Evolutionary conservation across 2,888 invertebrate genomes (phyloP).

Genomic region (Chalcis sispes): DNA sequence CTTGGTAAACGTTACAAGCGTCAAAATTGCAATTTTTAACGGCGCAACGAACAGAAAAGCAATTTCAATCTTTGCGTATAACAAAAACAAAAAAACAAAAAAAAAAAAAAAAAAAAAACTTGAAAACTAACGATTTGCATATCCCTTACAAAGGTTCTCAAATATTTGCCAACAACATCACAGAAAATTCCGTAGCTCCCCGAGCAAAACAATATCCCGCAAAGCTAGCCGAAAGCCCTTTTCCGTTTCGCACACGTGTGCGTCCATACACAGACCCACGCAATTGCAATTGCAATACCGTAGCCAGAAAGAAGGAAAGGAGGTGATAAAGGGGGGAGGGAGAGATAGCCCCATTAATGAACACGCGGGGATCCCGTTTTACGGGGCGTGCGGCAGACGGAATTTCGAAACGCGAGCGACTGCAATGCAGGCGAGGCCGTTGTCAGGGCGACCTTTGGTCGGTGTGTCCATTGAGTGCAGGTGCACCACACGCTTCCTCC

Average conservation of each 20-base stretch:
- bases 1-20: too few species aligned
- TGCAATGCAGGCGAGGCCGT: conserved; percentile 75
- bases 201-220: not conserved
- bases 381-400: conserved; percentile 1
- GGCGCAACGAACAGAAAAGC: too few species aligned
- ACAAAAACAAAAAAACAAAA: too few species aligned
- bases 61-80: too few species aligned
- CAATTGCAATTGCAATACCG: not conserved
- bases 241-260: not conserved
- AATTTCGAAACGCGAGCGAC: conserved; percentile 59
- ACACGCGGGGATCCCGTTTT: conserved; percentile 22
- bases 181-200: too few species aligned
- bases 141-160: not conserved
- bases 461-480: conserved; percentile 54
- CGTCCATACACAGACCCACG: too few species aligned
- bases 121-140: too few species aligned
- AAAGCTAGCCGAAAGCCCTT: not conserved
- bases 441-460: conserved; percentile 73
- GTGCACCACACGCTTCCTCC: not conserved
- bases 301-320: not conserved
- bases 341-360: too few species aligned
- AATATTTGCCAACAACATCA: conserved; percentile 15
- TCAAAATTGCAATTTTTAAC: too few species aligned
- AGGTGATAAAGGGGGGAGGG: too few species aligned
- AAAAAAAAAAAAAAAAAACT: too few species aligned